phyloP scores from a whole-genome alignment of 2,113 vertebrate species.

The Myotis yumanensis region DNA sequence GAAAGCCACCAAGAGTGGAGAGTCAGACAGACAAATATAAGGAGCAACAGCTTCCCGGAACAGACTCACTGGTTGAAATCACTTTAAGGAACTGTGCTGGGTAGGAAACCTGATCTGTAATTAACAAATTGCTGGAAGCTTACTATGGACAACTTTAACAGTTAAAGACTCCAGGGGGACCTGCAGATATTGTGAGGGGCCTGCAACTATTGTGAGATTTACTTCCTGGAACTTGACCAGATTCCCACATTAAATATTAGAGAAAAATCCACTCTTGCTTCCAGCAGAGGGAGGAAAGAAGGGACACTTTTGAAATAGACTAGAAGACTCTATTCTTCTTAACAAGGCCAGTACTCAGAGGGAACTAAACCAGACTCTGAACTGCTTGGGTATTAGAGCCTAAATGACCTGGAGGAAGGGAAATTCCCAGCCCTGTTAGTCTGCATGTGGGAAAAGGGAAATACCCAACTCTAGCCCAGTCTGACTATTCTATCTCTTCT shows the following conservation, averaged over 20 bases:
- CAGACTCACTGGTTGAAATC: background rate
- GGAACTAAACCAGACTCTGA: background rate
- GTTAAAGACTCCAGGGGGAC: background rate
- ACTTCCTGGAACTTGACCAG: background rate
- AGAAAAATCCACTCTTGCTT: background rate
- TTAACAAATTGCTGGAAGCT: background rate
- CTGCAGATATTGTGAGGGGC: background rate
- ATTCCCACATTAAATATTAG: background rate
- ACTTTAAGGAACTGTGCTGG: background rate
- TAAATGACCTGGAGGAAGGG: background rate
- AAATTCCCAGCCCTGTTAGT: background rate
- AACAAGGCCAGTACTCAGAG: background rate
- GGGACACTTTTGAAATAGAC: background rate
- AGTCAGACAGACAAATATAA: background rate
- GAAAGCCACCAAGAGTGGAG: background rate
- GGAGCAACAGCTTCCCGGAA: background rate
- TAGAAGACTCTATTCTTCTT: background rate
- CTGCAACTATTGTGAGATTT: background rate
- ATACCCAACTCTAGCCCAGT: background rate
- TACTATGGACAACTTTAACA: background rate
- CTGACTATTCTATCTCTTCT: background rate
- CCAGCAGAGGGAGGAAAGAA: background rate
- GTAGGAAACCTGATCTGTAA: background rate
- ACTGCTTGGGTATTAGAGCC: background rate
- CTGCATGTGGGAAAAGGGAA: background rate